Evolutionary conservation across 2,888 invertebrate species (phyloP), one percentile per base, ranked within the genome.

Genomic region (Cremastinae sp.): DNA sequence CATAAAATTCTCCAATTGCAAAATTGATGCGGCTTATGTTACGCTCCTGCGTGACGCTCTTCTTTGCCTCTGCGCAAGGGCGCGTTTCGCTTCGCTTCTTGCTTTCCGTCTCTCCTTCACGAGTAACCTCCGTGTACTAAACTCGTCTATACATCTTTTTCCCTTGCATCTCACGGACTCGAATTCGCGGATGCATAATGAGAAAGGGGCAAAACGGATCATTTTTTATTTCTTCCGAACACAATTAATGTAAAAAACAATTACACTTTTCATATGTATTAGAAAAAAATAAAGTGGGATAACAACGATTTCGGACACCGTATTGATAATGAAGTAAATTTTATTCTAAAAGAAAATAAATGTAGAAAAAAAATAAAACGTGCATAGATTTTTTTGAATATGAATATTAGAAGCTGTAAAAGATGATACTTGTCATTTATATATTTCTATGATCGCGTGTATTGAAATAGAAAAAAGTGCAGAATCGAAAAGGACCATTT

Each of bases 1-100:
- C 89, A 87, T 89, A 88, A 90, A 89, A 89, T 89, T 88, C 89
- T 90, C 89, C 87, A 86, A 87, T 90, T 90, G 89, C 89, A 90
- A 90, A 90, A 90, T 90, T 90, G 88, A 90, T 90, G 89, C 85
- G 88, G 85, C 84, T 86, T 87, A 84, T 86, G 85, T 86, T 85
- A 84, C 86, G 78, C 78, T 79, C 59, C 65, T 69, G 70, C 70
- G 65, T 75, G 75, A 75, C 64, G 58, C 37, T 75, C 78, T 77
- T 78, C 45, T 73, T 65, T 45, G 16, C 61, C 72, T 69, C 35
- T 35, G 51, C 39, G 22, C 49, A 65, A 45, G 51, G 35, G 65
- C 70, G 61, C 75, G 74, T 73, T 59, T 74, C 62, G 45, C 43
- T 59, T 47, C 69, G 49, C 69, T 55, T 16, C 28, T 58, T 59